These are phyloP conservation scores for Antennarius maculatus DNA, from an alignment of 2,797 vertebrate species.

Conservation along the genomic window DNA sequence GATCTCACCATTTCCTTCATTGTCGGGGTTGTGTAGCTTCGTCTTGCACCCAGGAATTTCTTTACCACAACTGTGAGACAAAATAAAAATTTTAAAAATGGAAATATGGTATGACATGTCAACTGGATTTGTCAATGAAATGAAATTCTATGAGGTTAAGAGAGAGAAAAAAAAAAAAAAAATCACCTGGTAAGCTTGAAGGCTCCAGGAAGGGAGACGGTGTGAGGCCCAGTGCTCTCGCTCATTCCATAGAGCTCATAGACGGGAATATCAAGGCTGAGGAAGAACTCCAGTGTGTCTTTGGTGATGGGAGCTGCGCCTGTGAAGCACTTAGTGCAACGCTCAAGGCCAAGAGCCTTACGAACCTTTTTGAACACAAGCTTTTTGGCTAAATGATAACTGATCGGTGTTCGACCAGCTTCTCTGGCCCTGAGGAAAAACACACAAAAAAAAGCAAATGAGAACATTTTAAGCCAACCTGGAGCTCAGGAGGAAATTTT, in stretches of 20 bases:
- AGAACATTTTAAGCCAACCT: not conserved
- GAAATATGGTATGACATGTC: rapidly evolving
- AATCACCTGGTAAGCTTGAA: conserved; percentile 87
- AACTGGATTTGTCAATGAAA: not conserved
- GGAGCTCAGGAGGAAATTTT: too few species aligned
- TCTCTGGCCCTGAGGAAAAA: conserved; percentile 59
- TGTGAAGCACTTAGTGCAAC: conserved; percentile 87
- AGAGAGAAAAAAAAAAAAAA: not conserved
- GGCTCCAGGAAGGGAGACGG: conserved; percentile 63
- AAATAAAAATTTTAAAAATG: not conserved
- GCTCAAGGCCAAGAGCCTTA: conserved; percentile 88
- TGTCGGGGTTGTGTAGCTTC: conserved; percentile 81
- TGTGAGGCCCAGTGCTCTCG: conserved; percentile 91
- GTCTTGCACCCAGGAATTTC: conserved; percentile 84
- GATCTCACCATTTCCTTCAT: conserved; percentile 86
- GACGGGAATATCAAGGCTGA: conserved; percentile 91
- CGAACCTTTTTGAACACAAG: conserved; percentile 90
- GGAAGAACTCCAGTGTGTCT: conserved; percentile 92
- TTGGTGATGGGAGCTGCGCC: conserved; percentile 90
- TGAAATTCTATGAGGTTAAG: not conserved
- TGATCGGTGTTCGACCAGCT: conserved; percentile 62
- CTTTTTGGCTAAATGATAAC: conserved; percentile 87
- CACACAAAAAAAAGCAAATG: not conserved
- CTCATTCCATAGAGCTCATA: conserved; percentile 94
- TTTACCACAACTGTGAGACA: conserved; percentile 86